Evolutionary conservation across 2,797 vertebrate genomes (phyloP).

Genomic region (Amazona finschi): DNA sequence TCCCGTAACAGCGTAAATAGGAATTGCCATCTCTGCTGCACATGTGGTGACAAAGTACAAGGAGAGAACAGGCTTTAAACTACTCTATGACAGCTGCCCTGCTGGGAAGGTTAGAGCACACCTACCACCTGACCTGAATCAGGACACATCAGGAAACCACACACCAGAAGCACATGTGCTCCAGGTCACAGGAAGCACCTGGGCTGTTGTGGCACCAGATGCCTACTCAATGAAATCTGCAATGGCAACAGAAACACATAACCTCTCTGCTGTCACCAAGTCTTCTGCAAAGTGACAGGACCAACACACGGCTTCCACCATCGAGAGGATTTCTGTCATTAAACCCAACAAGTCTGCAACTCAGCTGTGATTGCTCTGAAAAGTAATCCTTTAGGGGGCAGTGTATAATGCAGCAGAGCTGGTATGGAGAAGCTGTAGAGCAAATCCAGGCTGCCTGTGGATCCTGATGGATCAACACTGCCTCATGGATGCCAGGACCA

Average conservation of each 20-base stretch:
- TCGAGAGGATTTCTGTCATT: neutral
- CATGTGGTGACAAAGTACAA: neutral
- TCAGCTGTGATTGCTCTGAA: neutral
- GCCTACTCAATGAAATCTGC: neutral
- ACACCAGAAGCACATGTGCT: neutral
- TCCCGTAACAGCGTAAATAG: neutral
- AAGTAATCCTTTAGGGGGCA: neutral
- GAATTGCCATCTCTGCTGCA: neutral
- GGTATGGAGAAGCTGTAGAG: neutral
- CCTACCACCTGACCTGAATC: neutral
- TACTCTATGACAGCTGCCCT: neutral
- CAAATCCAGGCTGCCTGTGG: neutral
- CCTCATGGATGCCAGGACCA: neutral
- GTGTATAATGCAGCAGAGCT: neutral
- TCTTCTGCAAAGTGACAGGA: neutral
- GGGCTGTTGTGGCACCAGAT: neutral
- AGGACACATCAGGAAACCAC: constrained; percentile 22
- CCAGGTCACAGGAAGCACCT: constrained; percentile 48
- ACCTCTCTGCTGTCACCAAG: neutral
- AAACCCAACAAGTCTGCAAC: neutral
- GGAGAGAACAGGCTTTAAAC: neutral
- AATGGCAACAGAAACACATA: neutral
- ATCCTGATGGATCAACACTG: neutral
- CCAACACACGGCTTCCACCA: neutral
- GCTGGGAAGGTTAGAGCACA: neutral